Base-by-base conservation (phyloP, 2,113 vertebrate genomes). In the Vulpes lagopus region DNA sequence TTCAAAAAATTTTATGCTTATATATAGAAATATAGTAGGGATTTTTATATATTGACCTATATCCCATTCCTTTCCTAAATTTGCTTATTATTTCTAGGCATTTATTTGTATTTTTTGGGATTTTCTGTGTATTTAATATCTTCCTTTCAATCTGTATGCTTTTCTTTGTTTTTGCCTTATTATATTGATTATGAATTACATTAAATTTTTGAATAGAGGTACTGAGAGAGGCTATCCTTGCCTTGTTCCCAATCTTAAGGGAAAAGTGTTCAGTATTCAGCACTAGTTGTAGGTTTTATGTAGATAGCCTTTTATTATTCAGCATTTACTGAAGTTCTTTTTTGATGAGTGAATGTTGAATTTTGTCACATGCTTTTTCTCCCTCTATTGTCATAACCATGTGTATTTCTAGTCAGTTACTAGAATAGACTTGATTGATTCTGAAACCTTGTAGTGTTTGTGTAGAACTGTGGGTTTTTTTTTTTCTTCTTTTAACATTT, bases 351-450 rank as follows among this genome's bases (percentile, higher is more conserved):
- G 62, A 67, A 69, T 38, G 7, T 64, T 80, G 19, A 80, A 87
- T 92, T 80, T 74, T 62, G 27, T 80, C 65, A 91, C 59, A 64
- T 76, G 69, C 19, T 71, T 73, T 95, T 87, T 71, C 32, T 71
- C 17, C 23, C 14, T 92, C 55, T 81, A 15, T 80, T 71, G 74
- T 71, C 15, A 73, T 80, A 59, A 35, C 32, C 14, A 23, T 55
- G 16, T 38, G 10, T 35, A 71, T 86, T 78, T 62, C 25, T 86
- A n/a, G 4, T 82, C 38, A 86, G 4, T 51, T 59, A 43, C 35
- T 51, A 83, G 35, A 83, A 11, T 55, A 14, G 25, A 76, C 2
- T 55, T 83, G 59, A 59, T 35, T 81, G n/a, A 88, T 65, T 88
- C 93, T 89, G 22, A 81, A 57, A 88, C 67, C 16, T 67, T 67